Evolutionary conservation across 2,888 invertebrate species (phyloP).

Genomic region (Pycnomerus fuliginosus): DNA sequence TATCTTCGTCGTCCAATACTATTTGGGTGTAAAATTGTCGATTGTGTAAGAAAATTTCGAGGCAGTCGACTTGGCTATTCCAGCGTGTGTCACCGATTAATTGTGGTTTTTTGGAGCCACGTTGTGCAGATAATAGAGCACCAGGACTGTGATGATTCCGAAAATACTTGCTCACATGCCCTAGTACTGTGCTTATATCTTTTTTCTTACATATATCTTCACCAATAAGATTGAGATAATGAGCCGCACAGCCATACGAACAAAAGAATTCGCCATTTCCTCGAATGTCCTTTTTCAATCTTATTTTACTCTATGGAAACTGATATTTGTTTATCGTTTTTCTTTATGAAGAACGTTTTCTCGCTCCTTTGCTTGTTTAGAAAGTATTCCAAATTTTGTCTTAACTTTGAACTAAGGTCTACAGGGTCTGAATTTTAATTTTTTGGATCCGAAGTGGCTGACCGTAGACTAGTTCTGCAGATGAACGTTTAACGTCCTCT

Average conservation of each 20-base stretch:
- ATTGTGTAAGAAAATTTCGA: not conserved
- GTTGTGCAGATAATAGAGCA: not conserved
- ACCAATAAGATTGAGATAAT: not conserved
- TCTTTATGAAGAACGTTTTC: no score
- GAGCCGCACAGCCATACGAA: not conserved
- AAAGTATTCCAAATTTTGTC: no score
- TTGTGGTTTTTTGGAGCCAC: not conserved
- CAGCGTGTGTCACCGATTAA: not conserved
- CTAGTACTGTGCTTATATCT: not conserved
- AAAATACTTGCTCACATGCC: not conserved
- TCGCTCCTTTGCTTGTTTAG: no score
- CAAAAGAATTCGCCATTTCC: not conserved
- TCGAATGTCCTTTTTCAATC: no score
- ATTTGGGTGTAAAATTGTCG: not conserved
- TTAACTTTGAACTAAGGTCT: no score
- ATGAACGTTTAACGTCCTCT: no score
- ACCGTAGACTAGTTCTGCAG: no score
- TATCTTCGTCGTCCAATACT: no score
- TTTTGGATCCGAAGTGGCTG: no score
- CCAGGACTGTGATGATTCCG: not conserved
- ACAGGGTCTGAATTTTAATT: no score
- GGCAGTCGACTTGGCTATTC: not conserved
- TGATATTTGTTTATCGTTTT: no score
- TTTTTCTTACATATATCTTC: not conserved
- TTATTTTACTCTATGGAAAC: no score